Evolutionary conservation across 92 coral and sea anemone species (phyloP).

Genomic region (Phenganax stokvisi): DNA sequence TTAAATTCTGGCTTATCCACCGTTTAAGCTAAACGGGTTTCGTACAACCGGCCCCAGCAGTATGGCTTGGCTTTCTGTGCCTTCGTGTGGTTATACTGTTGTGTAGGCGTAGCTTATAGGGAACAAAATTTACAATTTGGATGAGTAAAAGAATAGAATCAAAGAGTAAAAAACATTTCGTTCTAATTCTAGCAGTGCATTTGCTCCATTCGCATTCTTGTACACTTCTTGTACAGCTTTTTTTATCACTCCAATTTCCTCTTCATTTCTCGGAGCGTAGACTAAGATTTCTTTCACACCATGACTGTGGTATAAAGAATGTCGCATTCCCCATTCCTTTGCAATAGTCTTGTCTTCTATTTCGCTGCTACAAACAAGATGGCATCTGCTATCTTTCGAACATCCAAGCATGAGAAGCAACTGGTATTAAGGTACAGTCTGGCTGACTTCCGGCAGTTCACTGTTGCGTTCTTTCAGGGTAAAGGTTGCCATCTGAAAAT

Average conservation of each 20-base stretch:
- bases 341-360: conserved; percentile 22
- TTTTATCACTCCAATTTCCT: conserved; percentile 14
- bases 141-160: too few species aligned
- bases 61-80: too few species aligned
- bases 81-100: neutral
- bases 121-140: too few species aligned
- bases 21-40: too few species aligned
- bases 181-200: too few species aligned
- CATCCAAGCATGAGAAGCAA: neutral
- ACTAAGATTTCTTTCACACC: conserved; percentile 31
- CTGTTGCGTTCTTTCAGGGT: conserved; percentile 12
- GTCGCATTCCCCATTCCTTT: conserved; percentile 4
- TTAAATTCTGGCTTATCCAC: too few species aligned
- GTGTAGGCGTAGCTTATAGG: neutral
- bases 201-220: neutral
- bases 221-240: neutral
- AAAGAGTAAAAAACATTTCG: too few species aligned
- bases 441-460: conserved; percentile 28
- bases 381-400: neutral
- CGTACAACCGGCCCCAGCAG: too few species aligned
- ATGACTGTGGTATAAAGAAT: conserved; percentile 30
- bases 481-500: neutral
- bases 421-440: conserved; percentile 16
- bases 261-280: conserved; percentile 32
- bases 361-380: neutral